Percentiles rank a stretch among this genome's conserved stretches.
phyloP scores from a whole-genome alignment of 2,888 invertebrate species.

The Drosophila leonis region DNA sequence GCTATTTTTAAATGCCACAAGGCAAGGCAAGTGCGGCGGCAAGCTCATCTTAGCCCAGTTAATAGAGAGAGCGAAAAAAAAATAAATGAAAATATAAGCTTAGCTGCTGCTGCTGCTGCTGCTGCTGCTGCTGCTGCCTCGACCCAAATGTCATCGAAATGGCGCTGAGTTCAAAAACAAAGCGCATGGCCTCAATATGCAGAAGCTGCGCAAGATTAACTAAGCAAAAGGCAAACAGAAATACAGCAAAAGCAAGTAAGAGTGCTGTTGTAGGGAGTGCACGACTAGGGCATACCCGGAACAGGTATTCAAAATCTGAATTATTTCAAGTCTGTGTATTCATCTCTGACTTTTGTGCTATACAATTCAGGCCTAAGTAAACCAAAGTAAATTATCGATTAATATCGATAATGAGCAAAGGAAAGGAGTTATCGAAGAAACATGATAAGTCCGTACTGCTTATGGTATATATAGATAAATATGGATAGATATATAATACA shows the following conservation, averaged over 20 bases:
- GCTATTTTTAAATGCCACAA: slow-evolving; percentile 7
- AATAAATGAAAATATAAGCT: slow-evolving; percentile 5
- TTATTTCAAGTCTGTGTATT: too few species aligned
- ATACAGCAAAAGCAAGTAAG: background rate
- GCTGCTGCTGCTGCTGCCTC: slow-evolving; percentile 12
- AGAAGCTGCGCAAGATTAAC: slow-evolving; percentile 21
- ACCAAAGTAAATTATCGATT: background rate
- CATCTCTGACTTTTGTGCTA: too few species aligned
- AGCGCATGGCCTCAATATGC: slow-evolving; percentile 21
- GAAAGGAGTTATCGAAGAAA: background rate
- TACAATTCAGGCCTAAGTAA: background rate
- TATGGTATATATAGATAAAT: too few species aligned
- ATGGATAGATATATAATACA: too few species aligned
- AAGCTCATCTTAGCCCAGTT: slow-evolving; percentile 45
- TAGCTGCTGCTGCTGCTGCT: slow-evolving; percentile 6
- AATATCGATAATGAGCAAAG: background rate
- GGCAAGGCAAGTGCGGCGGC: slow-evolving; percentile 3
- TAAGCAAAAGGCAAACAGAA: background rate
- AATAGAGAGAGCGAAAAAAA: slow-evolving; percentile 5
- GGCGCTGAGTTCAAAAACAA: slow-evolving; percentile 11
- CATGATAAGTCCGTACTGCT: too few species aligned
- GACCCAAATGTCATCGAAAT: slow-evolving; percentile 27
- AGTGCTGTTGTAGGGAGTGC: background rate
- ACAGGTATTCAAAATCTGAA: too few species aligned
- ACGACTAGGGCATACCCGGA: background rate